Percentiles rank a stretch among this genome's conserved stretches.
phyloP scores from a whole-genome alignment of 1,140 invertebrate genomes.

The Sycobia sp. region DNA sequence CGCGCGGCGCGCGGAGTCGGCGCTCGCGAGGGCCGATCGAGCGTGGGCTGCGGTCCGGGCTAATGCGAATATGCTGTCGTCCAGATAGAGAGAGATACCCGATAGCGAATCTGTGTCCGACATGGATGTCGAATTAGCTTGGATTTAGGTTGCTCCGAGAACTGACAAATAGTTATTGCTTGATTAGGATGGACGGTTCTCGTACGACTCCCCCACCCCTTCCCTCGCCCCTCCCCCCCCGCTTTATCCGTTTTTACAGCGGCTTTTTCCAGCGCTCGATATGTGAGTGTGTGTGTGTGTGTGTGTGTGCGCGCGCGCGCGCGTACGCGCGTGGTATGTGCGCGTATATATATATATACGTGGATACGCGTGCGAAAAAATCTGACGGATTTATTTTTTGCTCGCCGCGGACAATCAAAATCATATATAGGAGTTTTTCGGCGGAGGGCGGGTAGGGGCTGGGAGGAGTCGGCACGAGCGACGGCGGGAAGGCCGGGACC shows the following conservation, averaged over 20 bases:
- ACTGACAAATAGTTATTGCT: slow-evolving; percentile 65
- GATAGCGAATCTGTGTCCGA: slow-evolving; percentile 64
- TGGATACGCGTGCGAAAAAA: too few species aligned
- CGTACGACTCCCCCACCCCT: slow-evolving; percentile 6
- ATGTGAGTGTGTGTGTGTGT: too few species aligned
- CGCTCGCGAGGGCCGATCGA: slow-evolving; percentile 58
- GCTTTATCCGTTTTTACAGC: neutral
- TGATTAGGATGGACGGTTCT: slow-evolving; percentile 60
- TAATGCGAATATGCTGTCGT: slow-evolving; percentile 64
- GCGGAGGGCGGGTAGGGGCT: too few species aligned
- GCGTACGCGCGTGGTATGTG: too few species aligned
- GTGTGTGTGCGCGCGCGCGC: too few species aligned
- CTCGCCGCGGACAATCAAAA: too few species aligned
- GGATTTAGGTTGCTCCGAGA: slow-evolving; percentile 62
- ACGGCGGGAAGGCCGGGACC: too few species aligned
- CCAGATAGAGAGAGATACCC: slow-evolving; percentile 64
- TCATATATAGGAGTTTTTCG: too few species aligned
- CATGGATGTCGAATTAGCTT: slow-evolving; percentile 65
- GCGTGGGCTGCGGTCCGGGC: slow-evolving; percentile 60
- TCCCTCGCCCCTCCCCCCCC: neutral
- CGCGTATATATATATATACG: too few species aligned
- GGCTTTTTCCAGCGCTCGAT: too few species aligned
- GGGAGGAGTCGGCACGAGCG: too few species aligned
- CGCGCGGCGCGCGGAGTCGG: slow-evolving; percentile 29
- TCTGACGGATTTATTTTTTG: neutral